Base-by-base conservation (phyloP, 2,113 vertebrate genomes). In the Eidolon helvum region DNA sequence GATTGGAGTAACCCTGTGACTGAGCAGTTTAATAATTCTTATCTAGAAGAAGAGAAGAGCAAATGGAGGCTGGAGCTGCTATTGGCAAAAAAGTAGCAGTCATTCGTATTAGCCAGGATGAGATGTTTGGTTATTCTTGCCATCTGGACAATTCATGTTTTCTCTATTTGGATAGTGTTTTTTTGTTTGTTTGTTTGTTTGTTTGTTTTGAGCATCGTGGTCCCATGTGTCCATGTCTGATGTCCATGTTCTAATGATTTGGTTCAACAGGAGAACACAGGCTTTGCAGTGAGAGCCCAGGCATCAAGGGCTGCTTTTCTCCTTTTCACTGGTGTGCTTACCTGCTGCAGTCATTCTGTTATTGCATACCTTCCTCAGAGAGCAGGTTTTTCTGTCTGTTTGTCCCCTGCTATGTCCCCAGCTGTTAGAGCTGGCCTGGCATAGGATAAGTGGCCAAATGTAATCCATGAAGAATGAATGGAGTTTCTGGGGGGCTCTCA, bases 121-220 rank as follows among this genome's bases (percentile, higher is more conserved):
- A n/a, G n/a, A 1, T 1, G 0, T 7, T 2, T 0, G 61, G 5
- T 35, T 30, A 14, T 16, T 4, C 26, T 9, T 12, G 19, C 4
- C 5, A 45, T 53, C 48, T 21, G 24, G 24, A 63, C 45, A 48
- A 14, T 16, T 8, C 30, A n/a, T 35, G 61, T 50, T 50, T 66
- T 33, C 82, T 66, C 22, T 79, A 24, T 35, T 26, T 40, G 18
- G 10, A 40, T 18, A 38, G 72, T 5, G 11, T 40, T 38, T 19
- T 24, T 43, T 21, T n/a, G n/a, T n/a, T n/a, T n/a, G n/a, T n/a
- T n/a, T n/a, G n/a, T n/a, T n/a, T n/a, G n/a, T n/a, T n/a, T n/a
- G n/a, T 68, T 40, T 24, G 35, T 16, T 12, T 74, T 21, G 21
- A 75, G 40, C 40, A 33, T 30, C 12, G 1, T 19, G 5, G 61